Evolutionary conservation across 2,797 vertebrate species (phyloP).

Genomic region (Potorous gilbertii): DNA sequence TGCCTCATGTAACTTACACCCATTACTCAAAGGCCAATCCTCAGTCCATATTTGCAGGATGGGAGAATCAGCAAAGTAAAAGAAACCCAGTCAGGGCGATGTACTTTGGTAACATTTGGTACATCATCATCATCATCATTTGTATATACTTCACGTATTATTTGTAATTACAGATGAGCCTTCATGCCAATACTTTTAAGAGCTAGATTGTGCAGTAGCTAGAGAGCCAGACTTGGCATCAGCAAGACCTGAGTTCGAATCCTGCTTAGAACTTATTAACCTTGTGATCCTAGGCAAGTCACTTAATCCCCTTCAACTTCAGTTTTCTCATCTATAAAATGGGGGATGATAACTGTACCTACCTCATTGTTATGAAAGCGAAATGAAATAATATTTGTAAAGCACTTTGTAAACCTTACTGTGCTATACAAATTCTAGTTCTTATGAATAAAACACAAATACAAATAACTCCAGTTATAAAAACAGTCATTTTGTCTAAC

Average conservation of each 20-base stretch:
- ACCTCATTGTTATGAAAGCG: background rate
- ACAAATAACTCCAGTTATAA: background rate
- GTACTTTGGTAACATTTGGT: background rate
- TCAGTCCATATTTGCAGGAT: background rate
- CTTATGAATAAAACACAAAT: background rate
- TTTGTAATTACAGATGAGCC: background rate
- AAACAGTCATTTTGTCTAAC: background rate
- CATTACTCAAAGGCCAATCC: background rate
- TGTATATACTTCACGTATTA: background rate
- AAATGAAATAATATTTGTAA: background rate
- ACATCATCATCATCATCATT: background rate
- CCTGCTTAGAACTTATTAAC: background rate
- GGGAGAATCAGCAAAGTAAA: background rate
- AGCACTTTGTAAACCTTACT: background rate
- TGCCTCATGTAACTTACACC: background rate
- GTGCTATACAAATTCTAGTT: background rate
- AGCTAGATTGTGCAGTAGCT: background rate
- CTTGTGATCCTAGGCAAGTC: background rate
- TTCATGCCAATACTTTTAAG: background rate
- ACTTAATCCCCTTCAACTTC: background rate
- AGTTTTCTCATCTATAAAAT: background rate
- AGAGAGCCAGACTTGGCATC: background rate
- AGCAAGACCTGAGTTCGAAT: background rate
- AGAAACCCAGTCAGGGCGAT: background rate
- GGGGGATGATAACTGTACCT: background rate